Evolutionary conservation across 37 sponge, comb jelly and placozoan species (phyloP), one percentile per base, ranked within the genome.

Genomic region (Halichondria panicea): DNA sequence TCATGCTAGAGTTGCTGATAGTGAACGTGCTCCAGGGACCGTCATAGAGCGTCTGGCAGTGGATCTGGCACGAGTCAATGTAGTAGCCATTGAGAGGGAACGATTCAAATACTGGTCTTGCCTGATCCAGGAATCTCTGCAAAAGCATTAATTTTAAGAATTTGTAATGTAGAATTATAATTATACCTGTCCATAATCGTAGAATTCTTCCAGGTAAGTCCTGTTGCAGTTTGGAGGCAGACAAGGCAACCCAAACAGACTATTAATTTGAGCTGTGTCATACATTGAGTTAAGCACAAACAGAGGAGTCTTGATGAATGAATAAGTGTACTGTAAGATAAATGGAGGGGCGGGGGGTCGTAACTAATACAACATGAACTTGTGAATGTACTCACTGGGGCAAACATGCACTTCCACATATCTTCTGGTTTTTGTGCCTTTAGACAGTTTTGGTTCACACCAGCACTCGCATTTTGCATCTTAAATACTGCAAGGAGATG

Each of bases 401-500:
- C 90, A 74, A 78, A 71, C 56, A 85, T 57, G 55, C 94, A 93
- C 55, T 77, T 83, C 94, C 94, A 93, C 37, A 71, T 76, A 42
- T 88, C 82, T 40, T 55, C 50, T 1, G 13, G 31, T 11, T 21
- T 38, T 41, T 71, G 45, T 33, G 75, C 71, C 21, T 36, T 22
- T 4, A 89, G 62, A 55, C 94, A 93, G 27, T 71, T 84, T 12
- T 70, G 69, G 56, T 89, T 85, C 40, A 88, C 68, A 1, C 83
- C 94, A 45, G 71, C 88, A 75, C 44, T 72, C 19, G 63, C 36
- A 41, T 93, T 89, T 66, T 92, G 93, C 70, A 92, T 54, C 28
- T 66, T 37, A 28, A 67, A 78, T 43, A 82, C 89, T 89, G 48
- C 39, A 76, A 15, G 67, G 13, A 37, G 13, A 8, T 11, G 28